phyloP scores from a whole-genome alignment of 2,113 vertebrate genomes.

The Oryzias melastigma region DNA sequence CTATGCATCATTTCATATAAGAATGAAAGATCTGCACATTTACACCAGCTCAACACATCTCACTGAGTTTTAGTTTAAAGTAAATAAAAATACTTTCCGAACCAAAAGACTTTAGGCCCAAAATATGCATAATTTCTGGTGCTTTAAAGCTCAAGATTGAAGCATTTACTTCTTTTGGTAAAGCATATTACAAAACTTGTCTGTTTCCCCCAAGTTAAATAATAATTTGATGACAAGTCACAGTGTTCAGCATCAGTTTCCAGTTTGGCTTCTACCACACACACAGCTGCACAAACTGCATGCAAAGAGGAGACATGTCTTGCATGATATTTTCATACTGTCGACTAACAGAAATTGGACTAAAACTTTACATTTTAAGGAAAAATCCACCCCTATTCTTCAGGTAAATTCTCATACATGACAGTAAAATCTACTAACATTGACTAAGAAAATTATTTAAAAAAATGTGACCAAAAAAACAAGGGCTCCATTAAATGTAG shows the following conservation, averaged over 20 bases:
- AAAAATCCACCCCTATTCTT: conserved; percentile 42
- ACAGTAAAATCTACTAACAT: neutral
- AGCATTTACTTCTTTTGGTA: conserved; percentile 63
- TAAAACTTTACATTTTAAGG: neutral
- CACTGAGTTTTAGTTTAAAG: conserved; percentile 30
- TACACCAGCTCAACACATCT: conserved; percentile 64
- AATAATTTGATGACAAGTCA: conserved; percentile 20
- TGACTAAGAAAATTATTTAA: too few relatives aligned
- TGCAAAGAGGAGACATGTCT: conserved; percentile 22
- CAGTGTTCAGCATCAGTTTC: conserved; percentile 33
- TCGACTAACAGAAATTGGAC: neutral
- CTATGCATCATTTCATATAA: conserved; percentile 68
- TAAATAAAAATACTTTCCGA: conserved; percentile 14
- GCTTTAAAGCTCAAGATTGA: conserved; percentile 75
- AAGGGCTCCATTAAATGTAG: too few relatives aligned
- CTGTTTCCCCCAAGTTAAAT: conserved; percentile 21
- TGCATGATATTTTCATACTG: conserved; percentile 27
- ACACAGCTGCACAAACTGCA: conserved; percentile 12
- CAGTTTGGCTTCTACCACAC: neutral
- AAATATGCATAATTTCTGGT: conserved; percentile 55
- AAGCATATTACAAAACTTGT: conserved; percentile 56
- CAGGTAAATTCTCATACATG: neutral
- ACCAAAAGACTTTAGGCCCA: conserved; percentile 25
- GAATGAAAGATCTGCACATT: conserved; percentile 72
- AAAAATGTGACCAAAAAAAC: too few relatives aligned